These are phyloP conservation scores for Physeter macrocephalus DNA, from an alignment of 2,113 vertebrate species.

Conservation along the genomic window DNA sequence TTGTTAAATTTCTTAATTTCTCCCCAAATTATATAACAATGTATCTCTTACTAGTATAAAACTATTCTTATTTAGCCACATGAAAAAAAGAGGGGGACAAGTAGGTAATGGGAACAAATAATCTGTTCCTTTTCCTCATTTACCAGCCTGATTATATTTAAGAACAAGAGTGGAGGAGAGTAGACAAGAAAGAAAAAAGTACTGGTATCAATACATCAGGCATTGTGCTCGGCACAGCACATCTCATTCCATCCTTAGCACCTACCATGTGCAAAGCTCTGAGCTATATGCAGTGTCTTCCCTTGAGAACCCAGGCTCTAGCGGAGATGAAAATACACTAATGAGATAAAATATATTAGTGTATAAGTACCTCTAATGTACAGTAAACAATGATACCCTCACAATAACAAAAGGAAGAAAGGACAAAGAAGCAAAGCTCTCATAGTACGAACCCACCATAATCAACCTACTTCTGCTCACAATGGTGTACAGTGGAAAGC, in stretches of 20 bases:
- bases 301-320: background rate
- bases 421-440: background rate
- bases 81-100: background rate
- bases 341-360: background rate
- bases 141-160: background rate
- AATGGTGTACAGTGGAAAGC: fast-evolving
- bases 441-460: fast-evolving
- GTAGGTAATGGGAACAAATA: background rate
- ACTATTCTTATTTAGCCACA: background rate
- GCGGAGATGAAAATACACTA: background rate
- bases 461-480: background rate
- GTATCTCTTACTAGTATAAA: background rate
- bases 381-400: background rate
- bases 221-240: background rate
- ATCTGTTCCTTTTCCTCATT: background rate
- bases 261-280: background rate
- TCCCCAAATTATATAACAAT: background rate
- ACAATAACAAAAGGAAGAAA: background rate
- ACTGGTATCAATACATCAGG: too few species aligned
- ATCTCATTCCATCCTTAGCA: background rate
- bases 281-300: background rate
- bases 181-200: background rate
- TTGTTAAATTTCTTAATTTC: background rate
- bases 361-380: background rate
- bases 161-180: background rate